These are phyloP conservation scores for Spondyliosoma cantharus DNA, from an alignment of 2,797 vertebrate species.

Conservation along the genomic window DNA sequence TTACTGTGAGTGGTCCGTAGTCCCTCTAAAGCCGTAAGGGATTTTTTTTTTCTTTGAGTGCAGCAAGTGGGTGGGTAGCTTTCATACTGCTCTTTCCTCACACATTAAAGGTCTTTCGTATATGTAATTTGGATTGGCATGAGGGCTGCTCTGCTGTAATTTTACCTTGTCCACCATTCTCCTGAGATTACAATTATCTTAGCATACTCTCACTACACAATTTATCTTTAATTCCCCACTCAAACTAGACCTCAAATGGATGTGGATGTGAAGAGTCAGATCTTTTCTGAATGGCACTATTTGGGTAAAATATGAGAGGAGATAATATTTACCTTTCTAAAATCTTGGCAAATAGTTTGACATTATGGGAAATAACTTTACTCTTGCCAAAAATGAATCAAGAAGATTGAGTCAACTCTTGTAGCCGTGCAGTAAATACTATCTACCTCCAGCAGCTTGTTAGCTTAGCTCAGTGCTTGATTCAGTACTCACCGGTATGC, in stretches of 20 bases:
- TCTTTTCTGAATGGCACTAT: neutral
- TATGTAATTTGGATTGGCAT: constrained; percentile 17
- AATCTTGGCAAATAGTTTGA: too few relatives aligned
- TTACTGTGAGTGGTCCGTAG: constrained; percentile 45
- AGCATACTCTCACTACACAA: neutral
- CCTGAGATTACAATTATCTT: constrained; percentile 12
- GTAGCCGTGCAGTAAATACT: too few relatives aligned
- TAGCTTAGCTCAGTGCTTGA: too few relatives aligned
- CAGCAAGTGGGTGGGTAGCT: constrained; percentile 34
- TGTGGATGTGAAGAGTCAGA: neutral
- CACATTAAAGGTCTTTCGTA: constrained; percentile 19
- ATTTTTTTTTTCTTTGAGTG: constrained; percentile 56
- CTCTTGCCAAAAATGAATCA: too few relatives aligned
- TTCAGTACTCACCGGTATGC: too few relatives aligned
- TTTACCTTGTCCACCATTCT: constrained; percentile 7
- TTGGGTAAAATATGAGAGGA: neutral
- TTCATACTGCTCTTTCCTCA: constrained; percentile 29
- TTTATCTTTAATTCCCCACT: neutral
- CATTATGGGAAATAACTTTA: neutral
- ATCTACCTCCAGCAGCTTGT: too few relatives aligned
- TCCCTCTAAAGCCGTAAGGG: constrained; percentile 56
- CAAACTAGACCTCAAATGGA: constrained; percentile 3
- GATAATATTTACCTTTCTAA: neutral
- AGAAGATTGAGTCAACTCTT: too few relatives aligned
- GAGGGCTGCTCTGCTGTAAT: neutral